These are phyloP conservation scores for Onchidella celtica DNA, from an alignment of 2,888 invertebrate genomes.

Conservation along the genomic window DNA sequence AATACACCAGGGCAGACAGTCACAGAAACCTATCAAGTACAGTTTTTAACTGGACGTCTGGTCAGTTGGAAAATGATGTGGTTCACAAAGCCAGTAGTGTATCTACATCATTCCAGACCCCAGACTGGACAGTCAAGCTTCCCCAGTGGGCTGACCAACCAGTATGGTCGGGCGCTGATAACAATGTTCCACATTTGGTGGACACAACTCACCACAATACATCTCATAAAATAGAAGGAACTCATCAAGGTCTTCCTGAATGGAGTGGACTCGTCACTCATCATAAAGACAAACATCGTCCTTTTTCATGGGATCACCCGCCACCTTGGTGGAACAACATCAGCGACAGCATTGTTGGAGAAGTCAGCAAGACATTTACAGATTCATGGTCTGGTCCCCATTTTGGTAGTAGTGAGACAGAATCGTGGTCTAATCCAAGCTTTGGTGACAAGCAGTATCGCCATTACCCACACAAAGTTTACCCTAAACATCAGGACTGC, in stretches of 20 bases:
- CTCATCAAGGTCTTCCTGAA: background rate
- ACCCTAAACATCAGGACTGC: conserved; percentile 12
- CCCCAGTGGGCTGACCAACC: background rate
- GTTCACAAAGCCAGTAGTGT: background rate
- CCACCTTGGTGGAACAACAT: background rate
- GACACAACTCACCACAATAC: background rate
- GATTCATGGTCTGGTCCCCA: background rate
- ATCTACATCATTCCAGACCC: background rate
- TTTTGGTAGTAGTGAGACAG: background rate
- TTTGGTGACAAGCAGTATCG: too few relatives aligned
- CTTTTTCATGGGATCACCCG: background rate
- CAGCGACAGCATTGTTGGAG: background rate
- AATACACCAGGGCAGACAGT: background rate
- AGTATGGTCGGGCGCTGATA: background rate
- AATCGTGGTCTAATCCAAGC: background rate
- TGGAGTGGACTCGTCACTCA: background rate
- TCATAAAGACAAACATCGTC: too few relatives aligned
- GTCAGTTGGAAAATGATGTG: background rate
- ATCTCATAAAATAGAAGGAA: too few relatives aligned
- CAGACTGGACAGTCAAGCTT: background rate
- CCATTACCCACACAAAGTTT: background rate
- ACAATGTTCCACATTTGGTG: background rate
- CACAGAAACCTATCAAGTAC: background rate
- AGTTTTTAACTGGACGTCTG: conserved; percentile 5
- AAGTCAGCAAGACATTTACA: background rate